Evolutionary conservation across 2,797 vertebrate species (phyloP), one percentile per base, ranked within the genome.

Genomic region (Falco novaeseelandiae): DNA sequence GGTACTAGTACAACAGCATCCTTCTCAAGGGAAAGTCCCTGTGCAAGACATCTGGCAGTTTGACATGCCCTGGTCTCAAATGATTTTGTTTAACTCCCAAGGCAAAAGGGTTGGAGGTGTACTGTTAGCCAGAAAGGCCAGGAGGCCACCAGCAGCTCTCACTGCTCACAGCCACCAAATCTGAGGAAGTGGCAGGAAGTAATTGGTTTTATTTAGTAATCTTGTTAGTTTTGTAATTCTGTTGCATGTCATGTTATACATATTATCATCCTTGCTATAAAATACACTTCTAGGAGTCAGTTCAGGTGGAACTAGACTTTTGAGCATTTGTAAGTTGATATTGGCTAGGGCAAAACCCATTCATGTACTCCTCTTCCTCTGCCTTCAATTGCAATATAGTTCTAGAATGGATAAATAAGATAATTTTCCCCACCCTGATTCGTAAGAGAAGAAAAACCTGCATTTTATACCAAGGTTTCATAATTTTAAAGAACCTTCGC

Each of bases 1-100:
- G 51, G 51, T 1, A 1, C 4, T 40, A 57, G 25, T 18, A 36
- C 15, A 14, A 3, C 66, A 32, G 9, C 11, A 1, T 12, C 29
- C 34, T 69, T 52, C 70, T 51, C 54, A 42, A 20, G 62, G 78
- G 62, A 58, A 22, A 17, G 12, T 23, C 17, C 16, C 17, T 10
- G 23, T 66, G 34, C 10, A 11, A 36, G n/a, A 30, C 26, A 22
- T 30, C 29, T 59, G 62, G 27, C 36, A 21, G 40, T 36, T 63
- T 27, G 70, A 42, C 0, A 0, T 58, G 23, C 14, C 32, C 40
- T 83, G 29, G 6, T 84, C 83, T 79, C 25, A 42, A 18, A n/a
- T 9, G 38, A 5, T 55, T 71, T 42, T 76, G 63, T 36, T 78
- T 9, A 27, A 2, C 32, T 71, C 46, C 19, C 12, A 7, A 25